Percentiles rank a stretch among this genome's conserved stretches.
Conservation (phyloP, 2,113 vertebrate genomes). For the Oreochromis tanganicae region DNA sequence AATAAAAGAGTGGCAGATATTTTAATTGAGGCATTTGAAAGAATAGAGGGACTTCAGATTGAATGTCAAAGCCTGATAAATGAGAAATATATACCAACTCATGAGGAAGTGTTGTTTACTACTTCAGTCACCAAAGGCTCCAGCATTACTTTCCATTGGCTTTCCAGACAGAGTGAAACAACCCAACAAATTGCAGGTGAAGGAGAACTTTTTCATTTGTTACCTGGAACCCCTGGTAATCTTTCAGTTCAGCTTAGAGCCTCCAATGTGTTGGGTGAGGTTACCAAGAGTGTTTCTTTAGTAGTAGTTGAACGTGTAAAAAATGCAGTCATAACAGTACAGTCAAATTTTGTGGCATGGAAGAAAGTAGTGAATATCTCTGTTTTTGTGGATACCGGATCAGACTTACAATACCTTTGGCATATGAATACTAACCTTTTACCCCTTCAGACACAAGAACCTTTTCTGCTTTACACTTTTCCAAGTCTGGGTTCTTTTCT, state of each 20-base stretch:
- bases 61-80: slow-evolving; percentile 32
- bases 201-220: slow-evolving; percentile 43
- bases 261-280: slow-evolving; percentile 59
- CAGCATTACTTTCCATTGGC: slow-evolving; percentile 70
- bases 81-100: slow-evolving; percentile 55
- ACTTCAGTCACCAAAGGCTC: slow-evolving; percentile 63
- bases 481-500: slow-evolving; percentile 26
- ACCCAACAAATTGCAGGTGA: neutral
- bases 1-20: slow-evolving; percentile 47
- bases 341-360: slow-evolving; percentile 19
- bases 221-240: slow-evolving; percentile 39
- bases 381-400: slow-evolving; percentile 54
- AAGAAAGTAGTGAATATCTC: slow-evolving; percentile 58
- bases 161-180: slow-evolving; percentile 6
- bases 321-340: slow-evolving; percentile 33
- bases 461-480: slow-evolving; percentile 61
- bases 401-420: slow-evolving; percentile 71
- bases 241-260: slow-evolving; percentile 62
- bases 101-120: slow-evolving; percentile 45
- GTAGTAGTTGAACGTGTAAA: slow-evolving; percentile 54
- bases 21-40: slow-evolving; percentile 64
- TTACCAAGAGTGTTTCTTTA: slow-evolving; percentile 27
- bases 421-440: neutral
- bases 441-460: slow-evolving; percentile 19
- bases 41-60: slow-evolving; percentile 61